These are phyloP conservation scores for Limnothrissa miodon DNA, from an alignment of 2,113 vertebrate species.

Conservation along the genomic window DNA sequence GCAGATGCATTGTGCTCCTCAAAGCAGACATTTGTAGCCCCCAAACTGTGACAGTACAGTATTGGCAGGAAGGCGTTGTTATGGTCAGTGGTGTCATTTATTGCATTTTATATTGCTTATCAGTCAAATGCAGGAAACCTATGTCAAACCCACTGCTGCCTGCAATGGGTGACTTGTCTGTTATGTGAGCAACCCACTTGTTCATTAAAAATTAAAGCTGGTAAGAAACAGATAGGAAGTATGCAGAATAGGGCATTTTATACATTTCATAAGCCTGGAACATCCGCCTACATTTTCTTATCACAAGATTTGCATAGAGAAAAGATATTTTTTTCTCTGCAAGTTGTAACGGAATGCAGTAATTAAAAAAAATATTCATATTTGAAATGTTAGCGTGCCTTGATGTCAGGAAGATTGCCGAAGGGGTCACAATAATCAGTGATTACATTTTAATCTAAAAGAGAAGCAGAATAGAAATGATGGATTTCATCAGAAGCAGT, in stretches of 20 bases:
- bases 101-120: neutral
- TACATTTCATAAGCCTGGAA: conserved; percentile 28
- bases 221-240: conserved; percentile 31
- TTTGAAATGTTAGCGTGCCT: conserved; percentile 70
- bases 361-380: conserved; percentile 77
- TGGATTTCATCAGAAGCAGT: conserved; percentile 72
- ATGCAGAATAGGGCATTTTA: conserved; percentile 21
- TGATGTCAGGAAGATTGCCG: conserved; percentile 75
- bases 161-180: neutral
- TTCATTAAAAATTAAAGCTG: conserved; percentile 64
- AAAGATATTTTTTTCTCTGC: conserved; percentile 64
- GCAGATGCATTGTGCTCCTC: neutral
- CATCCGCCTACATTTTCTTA: conserved; percentile 26
- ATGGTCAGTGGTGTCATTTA: conserved; percentile 2
- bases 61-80: neutral
- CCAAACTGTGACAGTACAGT: conserved; percentile 3
- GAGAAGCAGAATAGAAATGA: conserved; percentile 74
- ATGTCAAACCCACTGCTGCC: neutral
- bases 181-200: conserved; percentile 12
- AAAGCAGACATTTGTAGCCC: conserved; percentile 17
- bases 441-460: conserved; percentile 78
- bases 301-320: conserved; percentile 69
- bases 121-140: neutral
- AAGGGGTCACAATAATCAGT: conserved; percentile 73
- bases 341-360: conserved; percentile 72